Base-by-base conservation (phyloP, 2,888 invertebrate species). In the Tachystola acroxantha region DNA sequence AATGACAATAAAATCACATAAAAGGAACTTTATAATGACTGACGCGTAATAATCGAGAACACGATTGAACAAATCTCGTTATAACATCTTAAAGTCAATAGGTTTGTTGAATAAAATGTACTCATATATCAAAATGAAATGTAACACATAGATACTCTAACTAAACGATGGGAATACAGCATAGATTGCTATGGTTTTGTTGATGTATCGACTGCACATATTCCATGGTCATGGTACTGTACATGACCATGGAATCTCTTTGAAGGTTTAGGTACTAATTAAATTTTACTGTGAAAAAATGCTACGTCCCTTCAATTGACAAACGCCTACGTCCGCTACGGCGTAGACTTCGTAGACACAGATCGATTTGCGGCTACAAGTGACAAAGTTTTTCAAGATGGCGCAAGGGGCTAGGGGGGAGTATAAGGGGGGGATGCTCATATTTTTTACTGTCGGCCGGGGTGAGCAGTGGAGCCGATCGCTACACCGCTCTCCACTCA, bases 381-480 rank as follows among this genome's bases (percentile, higher is more conserved):
- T 84, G 85, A 81, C 81, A 81, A 82, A 82, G 72, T 81, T 82
- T 82, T 82, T 79, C 82, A 82, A 82, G 82, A 82, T 82, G 82
- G 82, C 82, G 81, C 64, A 57, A 57, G 53, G 58, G 53, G 53
- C 40, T 42, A 34, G 39, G 36, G 13, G 30, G 41, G 43, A n/a
- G 25, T 10, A 46, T 34, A 43, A 46, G 30, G 57, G 69, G 70
- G 76, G 72, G 82, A 82, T 82, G 78, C 79, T 82, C 84, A 85
- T 82, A 86, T 86, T 85, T 86, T 85, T 86, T 85, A 84, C 84
- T 84, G 85, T 86, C 85, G 77, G 53, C 67, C 74, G 76, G 86
- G 86, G 80, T 85, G 86, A 82, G 85, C 85, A 85, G 62, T 74
- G 73, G 62, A 85, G 86, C 85, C 77, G 79, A 86, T 85, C 86